These are phyloP conservation scores for Pionites leucogaster DNA, from an alignment of 2,113 vertebrate genomes.

Conservation along the genomic window DNA sequence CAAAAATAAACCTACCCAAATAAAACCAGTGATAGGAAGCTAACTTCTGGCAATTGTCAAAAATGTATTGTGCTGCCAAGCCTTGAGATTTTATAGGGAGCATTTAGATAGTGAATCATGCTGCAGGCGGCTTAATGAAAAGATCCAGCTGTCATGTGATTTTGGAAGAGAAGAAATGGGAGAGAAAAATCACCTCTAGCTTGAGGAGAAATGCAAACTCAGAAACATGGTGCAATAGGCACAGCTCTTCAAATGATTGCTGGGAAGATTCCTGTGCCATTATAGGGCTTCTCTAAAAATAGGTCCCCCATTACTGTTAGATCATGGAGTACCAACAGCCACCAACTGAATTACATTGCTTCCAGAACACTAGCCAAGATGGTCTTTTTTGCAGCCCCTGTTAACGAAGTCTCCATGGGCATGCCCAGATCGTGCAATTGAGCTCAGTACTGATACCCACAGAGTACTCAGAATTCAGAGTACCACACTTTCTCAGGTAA, in stretches of 20 bases:
- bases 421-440: neutral
- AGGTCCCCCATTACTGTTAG: neutral
- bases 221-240: neutral
- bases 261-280: neutral
- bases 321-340: neutral
- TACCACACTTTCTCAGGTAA: neutral
- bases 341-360: neutral
- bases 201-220: neutral
- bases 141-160: conserved; percentile 41
- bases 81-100: conserved; percentile 30
- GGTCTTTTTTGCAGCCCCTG: neutral
- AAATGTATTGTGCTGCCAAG: neutral
- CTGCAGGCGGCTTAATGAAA: conserved; percentile 1
- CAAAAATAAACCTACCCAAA: conserved; percentile 46
- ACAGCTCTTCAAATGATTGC: neutral
- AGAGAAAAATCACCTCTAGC: neutral
- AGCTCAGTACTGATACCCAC: neutral
- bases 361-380: neutral
- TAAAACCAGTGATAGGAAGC: conserved; percentile 10
- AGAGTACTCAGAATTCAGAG: accelerated
- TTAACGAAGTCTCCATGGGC: accelerated
- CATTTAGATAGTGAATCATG: conserved; percentile 27
- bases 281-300: neutral
- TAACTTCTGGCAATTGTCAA: conserved; percentile 24
- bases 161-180: neutral